phyloP scores from a whole-genome alignment of 2,888 invertebrate species.

The Lasius platythorax region DNA sequence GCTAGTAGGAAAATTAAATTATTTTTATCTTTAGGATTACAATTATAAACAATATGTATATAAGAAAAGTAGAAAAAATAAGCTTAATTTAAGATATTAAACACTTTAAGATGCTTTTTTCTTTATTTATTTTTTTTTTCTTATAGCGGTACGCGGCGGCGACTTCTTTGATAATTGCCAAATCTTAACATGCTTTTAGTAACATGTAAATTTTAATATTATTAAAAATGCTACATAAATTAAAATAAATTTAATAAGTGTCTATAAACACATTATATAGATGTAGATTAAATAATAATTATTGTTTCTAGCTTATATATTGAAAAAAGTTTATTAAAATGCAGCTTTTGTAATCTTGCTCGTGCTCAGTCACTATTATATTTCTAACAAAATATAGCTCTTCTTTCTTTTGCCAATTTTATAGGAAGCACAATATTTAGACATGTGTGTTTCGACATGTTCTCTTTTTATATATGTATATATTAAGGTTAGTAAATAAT shows the following conservation, averaged over 20 bases:
- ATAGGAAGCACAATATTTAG: constrained; percentile 1
- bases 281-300: background rate
- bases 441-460: constrained; percentile 2
- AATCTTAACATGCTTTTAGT: background rate
- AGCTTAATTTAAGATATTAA: background rate
- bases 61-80: background rate
- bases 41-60: constrained; percentile 1
- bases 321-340: background rate
- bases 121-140: background rate
- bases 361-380: background rate
- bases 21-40: background rate
- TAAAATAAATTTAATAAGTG: background rate
- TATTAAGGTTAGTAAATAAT: constrained; percentile 24
- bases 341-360: background rate
- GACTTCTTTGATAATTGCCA: background rate
- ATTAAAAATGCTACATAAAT: background rate
- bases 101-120: constrained; percentile 15
- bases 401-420: constrained; percentile 24
- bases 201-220: background rate
- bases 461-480: background rate
- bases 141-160: background rate
- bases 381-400: constrained; percentile 6
- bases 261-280: background rate
- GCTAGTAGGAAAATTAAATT: background rate
- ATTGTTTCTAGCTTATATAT: background rate